phyloP scores from a whole-genome alignment of 2,113 vertebrate species.

The Pelecanus crispus region DNA sequence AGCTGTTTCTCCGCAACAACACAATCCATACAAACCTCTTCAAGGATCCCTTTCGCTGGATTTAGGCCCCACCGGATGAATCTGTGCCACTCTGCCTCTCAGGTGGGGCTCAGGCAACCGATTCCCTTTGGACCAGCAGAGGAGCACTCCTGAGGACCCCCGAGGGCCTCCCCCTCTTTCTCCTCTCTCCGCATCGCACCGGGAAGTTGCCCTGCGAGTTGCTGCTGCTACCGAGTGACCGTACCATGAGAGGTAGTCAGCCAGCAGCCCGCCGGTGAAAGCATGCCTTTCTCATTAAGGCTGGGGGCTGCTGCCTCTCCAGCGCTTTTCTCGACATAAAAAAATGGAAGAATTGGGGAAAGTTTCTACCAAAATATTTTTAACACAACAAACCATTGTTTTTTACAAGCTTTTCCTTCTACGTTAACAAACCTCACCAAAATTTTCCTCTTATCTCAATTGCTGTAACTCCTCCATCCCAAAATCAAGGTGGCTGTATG shows the following conservation, averaged over 20 bases:
- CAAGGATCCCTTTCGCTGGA: background rate
- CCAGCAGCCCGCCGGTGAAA: background rate
- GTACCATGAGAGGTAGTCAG: background rate
- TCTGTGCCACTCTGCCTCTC: background rate
- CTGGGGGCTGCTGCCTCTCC: background rate
- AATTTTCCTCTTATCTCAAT: background rate
- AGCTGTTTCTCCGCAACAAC: background rate
- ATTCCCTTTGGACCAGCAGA: background rate
- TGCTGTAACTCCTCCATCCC: background rate
- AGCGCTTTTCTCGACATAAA: background rate
- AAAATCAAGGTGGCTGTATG: background rate
- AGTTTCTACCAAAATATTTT: background rate
- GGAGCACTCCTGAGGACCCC: rapidly evolving
- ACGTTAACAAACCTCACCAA: background rate
- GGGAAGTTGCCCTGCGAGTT: rapidly evolving
- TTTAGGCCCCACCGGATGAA: background rate
- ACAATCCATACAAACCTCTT: background rate
- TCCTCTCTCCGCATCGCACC: rapidly evolving
- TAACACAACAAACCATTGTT: background rate
- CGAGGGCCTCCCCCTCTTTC: background rate
- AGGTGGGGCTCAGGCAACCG: background rate
- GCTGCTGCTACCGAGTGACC: rapidly evolving
- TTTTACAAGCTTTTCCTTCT: background rate
- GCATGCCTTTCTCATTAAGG: background rate
- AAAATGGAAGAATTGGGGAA: background rate